These are phyloP conservation scores for Tinea pellionella DNA, from an alignment of 2,888 invertebrate genomes.

Conservation along the genomic window DNA sequence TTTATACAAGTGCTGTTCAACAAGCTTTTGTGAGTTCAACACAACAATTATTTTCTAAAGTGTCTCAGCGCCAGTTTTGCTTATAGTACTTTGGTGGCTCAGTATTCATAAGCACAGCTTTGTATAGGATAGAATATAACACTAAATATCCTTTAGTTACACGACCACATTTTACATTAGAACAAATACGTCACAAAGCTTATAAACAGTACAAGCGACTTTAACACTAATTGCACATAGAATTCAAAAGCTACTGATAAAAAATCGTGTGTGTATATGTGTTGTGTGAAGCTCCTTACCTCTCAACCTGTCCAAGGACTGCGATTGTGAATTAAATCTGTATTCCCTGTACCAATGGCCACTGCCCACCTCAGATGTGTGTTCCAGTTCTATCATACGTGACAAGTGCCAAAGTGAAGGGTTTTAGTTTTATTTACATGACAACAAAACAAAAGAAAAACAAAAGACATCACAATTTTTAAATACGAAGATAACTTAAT, in stretches of 20 bases:
- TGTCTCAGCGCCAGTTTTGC: too few relatives aligned
- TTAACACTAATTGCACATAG: neutral
- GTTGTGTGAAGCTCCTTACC: slow-evolving; percentile 42
- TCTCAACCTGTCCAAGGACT: slow-evolving; percentile 68
- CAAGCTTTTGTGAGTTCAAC: too few relatives aligned
- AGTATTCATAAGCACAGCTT: too few relatives aligned
- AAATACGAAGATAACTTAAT: neutral
- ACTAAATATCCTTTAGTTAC: neutral
- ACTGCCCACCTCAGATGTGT: slow-evolving; percentile 67
- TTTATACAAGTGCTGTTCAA: too few relatives aligned
- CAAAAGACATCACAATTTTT: neutral
- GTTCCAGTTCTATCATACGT: slow-evolving; percentile 55
- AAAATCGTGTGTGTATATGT: neutral
- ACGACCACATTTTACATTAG: too few relatives aligned
- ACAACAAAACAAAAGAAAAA: slow-evolving; percentile 45
- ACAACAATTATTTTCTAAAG: too few relatives aligned
- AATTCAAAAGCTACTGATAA: neutral
- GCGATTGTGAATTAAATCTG: slow-evolving; percentile 73
- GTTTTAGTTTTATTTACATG: slow-evolving; percentile 33
- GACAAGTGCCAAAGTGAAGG: slow-evolving; percentile 24
- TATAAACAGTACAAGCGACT: too few relatives aligned
- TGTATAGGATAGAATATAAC: too few relatives aligned
- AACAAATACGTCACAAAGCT: too few relatives aligned
- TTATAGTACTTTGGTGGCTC: too few relatives aligned
- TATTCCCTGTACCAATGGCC: slow-evolving; percentile 75